Conservation (phyloP, 2,888 invertebrate genomes). For the Hydriomena furcata region DNA sequence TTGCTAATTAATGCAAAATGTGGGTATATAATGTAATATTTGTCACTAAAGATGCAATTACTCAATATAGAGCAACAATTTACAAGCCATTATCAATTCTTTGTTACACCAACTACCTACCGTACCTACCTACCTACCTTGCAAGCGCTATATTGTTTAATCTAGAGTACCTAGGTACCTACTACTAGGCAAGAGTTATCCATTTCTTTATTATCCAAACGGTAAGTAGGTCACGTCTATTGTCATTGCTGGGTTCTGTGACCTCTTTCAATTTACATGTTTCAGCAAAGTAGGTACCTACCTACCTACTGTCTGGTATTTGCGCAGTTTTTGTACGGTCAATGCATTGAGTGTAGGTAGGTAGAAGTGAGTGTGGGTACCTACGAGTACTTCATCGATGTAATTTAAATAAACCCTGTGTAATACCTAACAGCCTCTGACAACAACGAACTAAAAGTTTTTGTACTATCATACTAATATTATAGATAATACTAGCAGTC, state of each 20-base stretch:
- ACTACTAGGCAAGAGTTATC: constrained; percentile 5
- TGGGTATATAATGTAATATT: background rate
- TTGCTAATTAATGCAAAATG: no score
- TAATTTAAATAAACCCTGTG: no score
- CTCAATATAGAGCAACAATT: constrained; percentile 21
- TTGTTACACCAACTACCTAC: constrained; percentile 6
- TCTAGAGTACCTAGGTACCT: constrained; percentile 5
- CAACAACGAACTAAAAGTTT: no score
- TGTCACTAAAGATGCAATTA: no score
- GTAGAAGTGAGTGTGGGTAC: no score
- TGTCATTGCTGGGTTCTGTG: constrained; percentile 41
- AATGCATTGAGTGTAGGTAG: constrained; percentile 15
- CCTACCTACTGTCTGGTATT: constrained; percentile 32
- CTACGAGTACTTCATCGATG: background rate
- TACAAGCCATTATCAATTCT: constrained; percentile 4
- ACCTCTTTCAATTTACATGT: constrained; percentile 44
- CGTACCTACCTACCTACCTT: background rate
- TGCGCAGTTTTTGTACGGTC: constrained; percentile 42
- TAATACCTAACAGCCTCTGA: no score
- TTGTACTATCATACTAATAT: no score
- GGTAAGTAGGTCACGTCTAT: constrained; percentile 39
- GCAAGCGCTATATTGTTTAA: constrained; percentile 10
- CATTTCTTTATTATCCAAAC: constrained; percentile 36
- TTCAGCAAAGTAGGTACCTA: constrained; percentile 16
- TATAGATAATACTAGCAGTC: no score